Percentiles rank a stretch among this genome's conserved stretches.
These are phyloP conservation scores for Atethmia centrago DNA, from an alignment of 2,888 invertebrate species.

Conservation along the genomic window DNA sequence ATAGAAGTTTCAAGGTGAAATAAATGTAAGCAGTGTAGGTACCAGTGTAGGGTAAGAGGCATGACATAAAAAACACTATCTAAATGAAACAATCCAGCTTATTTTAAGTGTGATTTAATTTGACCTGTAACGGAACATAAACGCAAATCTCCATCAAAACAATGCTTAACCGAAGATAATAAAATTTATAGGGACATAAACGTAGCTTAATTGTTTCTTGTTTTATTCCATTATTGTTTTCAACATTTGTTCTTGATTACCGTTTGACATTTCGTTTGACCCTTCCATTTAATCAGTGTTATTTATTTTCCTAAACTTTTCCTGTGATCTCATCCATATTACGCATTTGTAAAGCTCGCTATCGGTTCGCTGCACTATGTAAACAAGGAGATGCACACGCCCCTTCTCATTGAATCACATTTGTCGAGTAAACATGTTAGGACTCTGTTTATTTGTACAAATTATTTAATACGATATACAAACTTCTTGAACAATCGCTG, in stretches of 20 bases:
- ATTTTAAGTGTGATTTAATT: constrained; percentile 47
- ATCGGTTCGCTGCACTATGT: constrained; percentile 61
- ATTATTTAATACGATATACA: constrained; percentile 20
- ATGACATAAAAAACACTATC: constrained; percentile 26
- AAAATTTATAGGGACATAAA: constrained; percentile 71
- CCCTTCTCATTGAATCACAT: constrained; percentile 70
- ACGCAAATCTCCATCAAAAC: constrained; percentile 62
- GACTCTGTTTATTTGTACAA: constrained; percentile 16
- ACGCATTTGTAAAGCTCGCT: constrained; percentile 68
- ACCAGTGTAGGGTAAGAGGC: constrained; percentile 18
- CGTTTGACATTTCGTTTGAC: constrained; percentile 71
- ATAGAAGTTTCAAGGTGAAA: constrained; percentile 11
- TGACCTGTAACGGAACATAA: constrained; percentile 44
- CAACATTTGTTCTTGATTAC: constrained; percentile 76
- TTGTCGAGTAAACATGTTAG: constrained; percentile 43
- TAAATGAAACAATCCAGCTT: constrained; percentile 21
- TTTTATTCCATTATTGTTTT: constrained; percentile 86
- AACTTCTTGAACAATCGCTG: constrained; percentile 21
- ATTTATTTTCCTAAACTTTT: constrained; percentile 84
- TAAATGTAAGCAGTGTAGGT: constrained; percentile 1
- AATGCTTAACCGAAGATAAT: constrained; percentile 66
- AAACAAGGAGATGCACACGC: constrained; percentile 70
- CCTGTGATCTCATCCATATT: constrained; percentile 85
- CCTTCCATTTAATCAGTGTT: constrained; percentile 82
- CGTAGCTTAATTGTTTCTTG: constrained; percentile 80